A percentile compares a stretch with the other conserved stretches of the same genome.
Evolutionary conservation across 2,888 invertebrate genomes (phyloP).

Genomic region (Drosophila silvestris): DNA sequence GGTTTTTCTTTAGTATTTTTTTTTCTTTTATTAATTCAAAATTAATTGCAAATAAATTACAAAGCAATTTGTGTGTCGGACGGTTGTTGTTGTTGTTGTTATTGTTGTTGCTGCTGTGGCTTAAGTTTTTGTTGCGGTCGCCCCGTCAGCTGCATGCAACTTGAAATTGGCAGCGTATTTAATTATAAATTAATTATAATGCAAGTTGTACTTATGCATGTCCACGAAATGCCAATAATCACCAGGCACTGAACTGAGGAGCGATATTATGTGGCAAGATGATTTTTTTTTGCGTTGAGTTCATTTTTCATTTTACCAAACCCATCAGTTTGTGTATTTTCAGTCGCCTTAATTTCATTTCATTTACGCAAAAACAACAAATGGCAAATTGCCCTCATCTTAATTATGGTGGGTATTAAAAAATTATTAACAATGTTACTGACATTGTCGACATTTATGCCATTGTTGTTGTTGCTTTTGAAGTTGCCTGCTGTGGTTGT

Average conservation of each 20-base stretch:
- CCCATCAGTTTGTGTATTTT: slow-evolving; percentile 33
- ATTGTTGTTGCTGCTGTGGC: slow-evolving; percentile 19
- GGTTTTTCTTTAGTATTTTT: slow-evolving; percentile 36
- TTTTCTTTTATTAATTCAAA: slow-evolving; percentile 76
- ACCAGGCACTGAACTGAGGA: slow-evolving; percentile 55
- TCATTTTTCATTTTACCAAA: slow-evolving; percentile 38
- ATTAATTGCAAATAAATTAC: slow-evolving; percentile 81
- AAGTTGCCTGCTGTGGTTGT: slow-evolving; percentile 47
- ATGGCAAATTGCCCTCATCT: slow-evolving; percentile 72
- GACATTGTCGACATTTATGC: slow-evolving; percentile 43
- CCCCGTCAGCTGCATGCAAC: slow-evolving; percentile 76
- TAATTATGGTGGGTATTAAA: slow-evolving; percentile 76
- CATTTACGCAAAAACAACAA: slow-evolving; percentile 56
- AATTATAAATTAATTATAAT: slow-evolving; percentile 79
- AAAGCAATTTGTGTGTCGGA: slow-evolving; percentile 77
- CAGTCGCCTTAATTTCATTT: slow-evolving; percentile 70
- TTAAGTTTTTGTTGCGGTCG: slow-evolving; percentile 41
- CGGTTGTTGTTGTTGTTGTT: slow-evolving; percentile 38
- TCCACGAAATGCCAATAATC: slow-evolving; percentile 77
- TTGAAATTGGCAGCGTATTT: slow-evolving; percentile 73
- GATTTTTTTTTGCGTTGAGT: slow-evolving; percentile 59
- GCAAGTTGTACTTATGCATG: slow-evolving; percentile 73
- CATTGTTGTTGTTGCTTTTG: slow-evolving; percentile 1
- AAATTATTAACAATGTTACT: slow-evolving; percentile 71
- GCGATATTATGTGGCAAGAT: slow-evolving; percentile 66